phyloP scores from a whole-genome alignment of 2,797 vertebrate genomes.

The Gambelia wislizenii region DNA sequence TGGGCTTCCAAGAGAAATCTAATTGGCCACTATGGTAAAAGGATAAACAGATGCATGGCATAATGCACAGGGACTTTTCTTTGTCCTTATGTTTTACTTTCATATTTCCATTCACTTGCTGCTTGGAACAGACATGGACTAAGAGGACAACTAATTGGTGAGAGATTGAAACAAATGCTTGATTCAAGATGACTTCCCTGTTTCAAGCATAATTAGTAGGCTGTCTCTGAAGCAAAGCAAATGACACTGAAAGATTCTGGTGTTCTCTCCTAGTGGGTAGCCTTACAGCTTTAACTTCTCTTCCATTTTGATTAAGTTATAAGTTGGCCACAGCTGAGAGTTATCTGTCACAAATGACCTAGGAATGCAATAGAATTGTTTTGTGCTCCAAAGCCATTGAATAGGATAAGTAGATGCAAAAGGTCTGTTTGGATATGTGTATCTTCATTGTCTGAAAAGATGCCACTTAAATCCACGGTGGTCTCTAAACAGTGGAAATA shows the following conservation, averaged over 20 bases:
- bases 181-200: not conserved
- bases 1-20: too few species aligned
- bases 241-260: constrained; percentile 3
- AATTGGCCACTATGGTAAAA: too few species aligned
- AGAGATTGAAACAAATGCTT: not conserved
- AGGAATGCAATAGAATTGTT: not conserved
- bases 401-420: too few species aligned
- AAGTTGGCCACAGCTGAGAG: constrained; percentile 3
- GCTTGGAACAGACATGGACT: not conserved
- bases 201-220: not conserved
- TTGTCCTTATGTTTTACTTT: not conserved
- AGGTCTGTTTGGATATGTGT: not conserved
- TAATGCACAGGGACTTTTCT: too few species aligned
- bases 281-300: not conserved
- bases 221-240: not conserved
- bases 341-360: not conserved
- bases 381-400: not conserved
- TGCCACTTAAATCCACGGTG: not conserved
- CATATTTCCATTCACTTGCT: not conserved
- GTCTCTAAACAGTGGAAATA: too few species aligned
- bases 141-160: not conserved
- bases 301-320: constrained; percentile 3
- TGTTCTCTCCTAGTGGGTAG: constrained; percentile 7
- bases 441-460: not conserved
- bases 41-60: too few species aligned